Conservation (phyloP, 2,797 vertebrate species). For the Petrocephalus sullivani region DNA sequence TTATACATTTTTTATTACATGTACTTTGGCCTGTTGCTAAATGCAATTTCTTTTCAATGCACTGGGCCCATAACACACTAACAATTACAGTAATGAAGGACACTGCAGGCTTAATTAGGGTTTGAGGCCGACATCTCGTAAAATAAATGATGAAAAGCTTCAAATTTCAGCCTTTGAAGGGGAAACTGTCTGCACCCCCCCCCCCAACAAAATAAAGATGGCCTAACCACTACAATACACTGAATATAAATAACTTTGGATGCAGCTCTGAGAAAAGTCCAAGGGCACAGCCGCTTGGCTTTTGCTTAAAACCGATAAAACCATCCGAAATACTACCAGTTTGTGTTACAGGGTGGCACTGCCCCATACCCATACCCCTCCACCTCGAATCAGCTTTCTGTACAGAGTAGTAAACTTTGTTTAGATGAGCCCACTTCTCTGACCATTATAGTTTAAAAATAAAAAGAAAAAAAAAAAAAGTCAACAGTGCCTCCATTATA, state of each 20-base stretch:
- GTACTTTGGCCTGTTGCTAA: background rate
- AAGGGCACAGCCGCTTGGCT: background rate
- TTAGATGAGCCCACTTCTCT: constrained; percentile 37
- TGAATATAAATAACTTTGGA: background rate
- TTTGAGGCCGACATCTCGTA: background rate
- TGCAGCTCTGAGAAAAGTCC: too few relatives aligned
- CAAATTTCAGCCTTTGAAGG: background rate
- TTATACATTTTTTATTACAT: background rate
- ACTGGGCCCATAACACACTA: background rate
- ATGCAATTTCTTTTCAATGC: background rate
- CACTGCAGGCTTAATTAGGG: background rate
- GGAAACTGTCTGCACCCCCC: too few relatives aligned
- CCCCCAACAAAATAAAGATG: background rate
- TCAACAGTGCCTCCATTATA: constrained; percentile 31
- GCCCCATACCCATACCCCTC: background rate
- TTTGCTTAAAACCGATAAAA: background rate
- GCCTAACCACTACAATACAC: background rate
- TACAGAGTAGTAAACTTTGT: constrained; percentile 15
- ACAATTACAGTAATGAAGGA: background rate
- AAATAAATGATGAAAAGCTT: background rate
- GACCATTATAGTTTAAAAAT: constrained; percentile 30
- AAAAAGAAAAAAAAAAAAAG: constrained; percentile 12
- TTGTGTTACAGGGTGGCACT: background rate
- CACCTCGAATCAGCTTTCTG: background rate
- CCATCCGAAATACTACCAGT: background rate